phyloP scores from a whole-genome alignment of 1,140 invertebrate genomes.

The Plectrocnemia conspersa region DNA sequence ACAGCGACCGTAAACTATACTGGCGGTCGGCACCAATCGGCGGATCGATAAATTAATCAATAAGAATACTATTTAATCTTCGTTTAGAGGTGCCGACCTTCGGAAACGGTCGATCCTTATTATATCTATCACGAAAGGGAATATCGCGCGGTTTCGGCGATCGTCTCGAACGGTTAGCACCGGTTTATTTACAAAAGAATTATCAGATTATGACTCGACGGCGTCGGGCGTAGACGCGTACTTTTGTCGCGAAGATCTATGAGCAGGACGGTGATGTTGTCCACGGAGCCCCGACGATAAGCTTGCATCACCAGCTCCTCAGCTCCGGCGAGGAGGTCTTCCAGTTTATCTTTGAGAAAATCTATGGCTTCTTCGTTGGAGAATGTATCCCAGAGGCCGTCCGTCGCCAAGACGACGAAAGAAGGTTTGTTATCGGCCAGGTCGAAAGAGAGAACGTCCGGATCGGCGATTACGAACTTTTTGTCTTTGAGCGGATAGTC shows the following conservation, averaged over 20 bases:
- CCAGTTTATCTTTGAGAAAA: constrained; percentile 75
- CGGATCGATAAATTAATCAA: too few relatives aligned
- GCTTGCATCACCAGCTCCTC: constrained; percentile 86
- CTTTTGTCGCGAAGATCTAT: constrained; percentile 73
- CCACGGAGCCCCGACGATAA: constrained; percentile 86
- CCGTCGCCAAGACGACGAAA: constrained; percentile 89
- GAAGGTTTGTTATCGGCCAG: constrained; percentile 76
- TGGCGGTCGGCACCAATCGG: too few relatives aligned
- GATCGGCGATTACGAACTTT: constrained; percentile 89
- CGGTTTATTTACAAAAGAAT: constrained; percentile 5
- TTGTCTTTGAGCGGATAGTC: constrained; percentile 94
- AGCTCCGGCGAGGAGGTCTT: constrained; percentile 82
- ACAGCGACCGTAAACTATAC: too few relatives aligned
- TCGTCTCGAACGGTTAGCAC: too few relatives aligned
- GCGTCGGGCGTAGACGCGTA: too few relatives aligned
- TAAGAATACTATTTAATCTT: too few relatives aligned
- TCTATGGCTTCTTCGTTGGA: constrained; percentile 89
- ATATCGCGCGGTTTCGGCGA: too few relatives aligned
- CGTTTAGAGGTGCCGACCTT: too few relatives aligned
- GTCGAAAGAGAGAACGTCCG: constrained; percentile 93
- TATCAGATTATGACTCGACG: constrained; percentile 11
- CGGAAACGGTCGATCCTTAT: too few relatives aligned
- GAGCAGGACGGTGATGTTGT: constrained; percentile 93
- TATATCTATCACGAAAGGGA: too few relatives aligned
- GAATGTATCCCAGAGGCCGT: constrained; percentile 95